phyloP scores from a whole-genome alignment of 2,113 vertebrate species.

The Hyaena hyaena region DNA sequence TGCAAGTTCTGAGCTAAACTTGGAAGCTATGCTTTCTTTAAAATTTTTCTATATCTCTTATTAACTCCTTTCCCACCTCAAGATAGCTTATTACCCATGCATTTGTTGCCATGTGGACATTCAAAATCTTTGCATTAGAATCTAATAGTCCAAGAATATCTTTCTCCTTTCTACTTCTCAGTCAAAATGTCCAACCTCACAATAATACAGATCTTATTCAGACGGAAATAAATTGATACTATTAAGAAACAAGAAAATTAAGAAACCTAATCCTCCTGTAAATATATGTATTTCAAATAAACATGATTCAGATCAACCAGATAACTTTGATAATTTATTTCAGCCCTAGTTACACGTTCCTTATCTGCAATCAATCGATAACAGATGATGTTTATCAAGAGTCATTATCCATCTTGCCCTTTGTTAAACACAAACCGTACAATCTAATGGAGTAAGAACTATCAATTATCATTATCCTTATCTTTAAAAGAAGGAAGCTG shows the following conservation, averaged over 20 bases:
- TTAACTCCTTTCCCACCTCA: background rate
- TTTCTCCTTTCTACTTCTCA: background rate
- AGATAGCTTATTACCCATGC: background rate
- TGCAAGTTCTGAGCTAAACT: background rate
- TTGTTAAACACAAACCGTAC: background rate
- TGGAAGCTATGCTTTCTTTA: background rate
- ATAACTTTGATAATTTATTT: background rate
- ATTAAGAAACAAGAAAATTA: background rate
- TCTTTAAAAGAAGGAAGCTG: background rate
- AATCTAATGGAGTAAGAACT: background rate
- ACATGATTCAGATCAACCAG: background rate
- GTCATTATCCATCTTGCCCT: background rate
- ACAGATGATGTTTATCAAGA: background rate
- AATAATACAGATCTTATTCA: background rate
- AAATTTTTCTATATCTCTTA: background rate
- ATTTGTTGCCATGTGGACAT: background rate
- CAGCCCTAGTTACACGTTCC: background rate
- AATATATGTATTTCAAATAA: background rate
- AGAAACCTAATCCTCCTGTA: background rate
- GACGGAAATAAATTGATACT: background rate
- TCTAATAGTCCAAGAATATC: background rate
- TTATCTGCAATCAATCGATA: background rate
- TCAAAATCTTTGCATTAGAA: conserved; percentile 1
- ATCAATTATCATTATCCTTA: background rate
- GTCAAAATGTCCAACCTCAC: background rate